Evolutionary conservation across 2,888 invertebrate species (phyloP).

Genomic region (Erpobdella octoculata): DNA sequence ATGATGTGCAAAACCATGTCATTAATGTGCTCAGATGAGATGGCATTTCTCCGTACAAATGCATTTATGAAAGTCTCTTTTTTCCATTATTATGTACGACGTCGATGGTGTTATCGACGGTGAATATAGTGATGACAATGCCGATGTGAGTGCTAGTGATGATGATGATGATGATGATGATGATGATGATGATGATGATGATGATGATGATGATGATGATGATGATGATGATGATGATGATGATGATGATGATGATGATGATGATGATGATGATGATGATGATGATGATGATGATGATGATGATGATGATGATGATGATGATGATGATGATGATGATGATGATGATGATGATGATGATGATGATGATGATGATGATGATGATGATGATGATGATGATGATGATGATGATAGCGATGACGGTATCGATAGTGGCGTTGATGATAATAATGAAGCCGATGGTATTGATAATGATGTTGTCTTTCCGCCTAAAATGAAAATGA

Average conservation of each 20-base stretch:
- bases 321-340: slow-evolving; percentile 9
- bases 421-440: too few relatives aligned
- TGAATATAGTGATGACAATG: too few relatives aligned
- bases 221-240: not conserved
- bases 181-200: not conserved
- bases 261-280: not conserved
- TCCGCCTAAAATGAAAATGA: too few relatives aligned
- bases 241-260: not conserved
- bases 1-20: too few relatives aligned
- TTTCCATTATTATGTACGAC: too few relatives aligned
- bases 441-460: too few relatives aligned
- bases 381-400: not conserved
- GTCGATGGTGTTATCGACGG: too few relatives aligned
- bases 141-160: too few relatives aligned
- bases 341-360: not conserved
- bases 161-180: not conserved
- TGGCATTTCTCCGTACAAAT: too few relatives aligned
- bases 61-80: too few relatives aligned
- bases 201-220: not conserved
- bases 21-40: too few relatives aligned
- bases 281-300: not conserved
- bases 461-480: too few relatives aligned
- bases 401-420: not conserved
- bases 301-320: slow-evolving; percentile 5
- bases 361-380: not conserved